Evolutionary conservation across 2,797 vertebrate species (phyloP).

Genomic region (Cetoscarus ocellatus): DNA sequence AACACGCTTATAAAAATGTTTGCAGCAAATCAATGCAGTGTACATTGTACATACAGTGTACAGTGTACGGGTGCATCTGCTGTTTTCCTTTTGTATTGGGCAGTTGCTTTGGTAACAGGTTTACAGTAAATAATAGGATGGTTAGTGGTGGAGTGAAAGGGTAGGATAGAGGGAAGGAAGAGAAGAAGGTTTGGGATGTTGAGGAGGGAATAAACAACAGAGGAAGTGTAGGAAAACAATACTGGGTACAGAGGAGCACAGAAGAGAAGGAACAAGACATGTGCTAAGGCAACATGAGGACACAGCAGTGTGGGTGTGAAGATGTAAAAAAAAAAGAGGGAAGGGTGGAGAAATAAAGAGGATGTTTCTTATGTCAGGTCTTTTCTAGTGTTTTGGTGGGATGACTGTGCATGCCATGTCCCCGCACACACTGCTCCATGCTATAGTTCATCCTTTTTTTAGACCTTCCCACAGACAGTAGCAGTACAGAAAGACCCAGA

Average conservation of each 20-base stretch:
- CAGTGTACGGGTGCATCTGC: too few species aligned
- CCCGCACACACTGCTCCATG: conserved; percentile 26
- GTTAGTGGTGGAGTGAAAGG: conserved; percentile 27
- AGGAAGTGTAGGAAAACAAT: background rate
- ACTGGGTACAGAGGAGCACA: conserved; percentile 7
- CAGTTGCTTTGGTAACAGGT: conserved; percentile 63
- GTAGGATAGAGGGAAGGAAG: conserved; percentile 10
- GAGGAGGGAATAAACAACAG: conserved; percentile 1
- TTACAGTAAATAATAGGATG: conserved; percentile 55
- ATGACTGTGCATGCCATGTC: conserved; percentile 18
- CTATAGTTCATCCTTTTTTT: conserved; percentile 44
- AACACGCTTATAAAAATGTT: conserved; percentile 18
- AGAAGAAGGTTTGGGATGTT: background rate
- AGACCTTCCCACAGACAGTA: conserved; percentile 33
- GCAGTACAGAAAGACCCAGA: conserved; percentile 24
- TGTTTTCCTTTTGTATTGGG: conserved; percentile 62
- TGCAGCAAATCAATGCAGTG: conserved; percentile 16
- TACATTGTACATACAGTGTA: too few species aligned
- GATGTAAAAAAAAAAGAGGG: background rate
- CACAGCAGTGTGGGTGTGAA: background rate
- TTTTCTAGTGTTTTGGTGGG: conserved; percentile 19
- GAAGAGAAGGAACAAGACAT: background rate
- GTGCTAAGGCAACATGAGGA: conserved; percentile 12
- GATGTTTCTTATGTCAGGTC: conserved; percentile 26
- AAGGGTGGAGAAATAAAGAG: conserved; percentile 9